Percentiles rank a stretch among this genome's conserved stretches.
Conservation (phyloP, 1,140 invertebrate species). For the Brachionus asplanchnoidis region DNA sequence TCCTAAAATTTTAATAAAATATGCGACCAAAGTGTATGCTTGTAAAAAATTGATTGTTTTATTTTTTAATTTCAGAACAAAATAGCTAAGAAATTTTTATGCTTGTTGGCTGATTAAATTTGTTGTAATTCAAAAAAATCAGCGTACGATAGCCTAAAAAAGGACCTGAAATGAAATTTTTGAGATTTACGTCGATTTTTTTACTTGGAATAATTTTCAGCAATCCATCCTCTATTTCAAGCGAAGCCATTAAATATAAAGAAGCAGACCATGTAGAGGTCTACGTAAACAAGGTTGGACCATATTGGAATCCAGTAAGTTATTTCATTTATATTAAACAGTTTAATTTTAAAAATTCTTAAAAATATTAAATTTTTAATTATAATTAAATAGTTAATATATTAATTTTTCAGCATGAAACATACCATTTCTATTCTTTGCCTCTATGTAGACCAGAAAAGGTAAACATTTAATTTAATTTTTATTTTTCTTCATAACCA, state of each 20-base stretch:
- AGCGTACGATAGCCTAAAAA: background rate
- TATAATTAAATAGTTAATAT: background rate
- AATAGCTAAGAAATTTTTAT: background rate
- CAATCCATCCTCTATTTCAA: background rate
- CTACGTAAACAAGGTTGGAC: constrained; percentile 63
- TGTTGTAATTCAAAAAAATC: background rate
- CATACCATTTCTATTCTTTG: constrained; percentile 61
- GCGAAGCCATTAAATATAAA: background rate
- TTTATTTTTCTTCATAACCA: no score
- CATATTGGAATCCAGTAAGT: constrained; percentile 59
- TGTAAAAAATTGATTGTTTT: background rate
- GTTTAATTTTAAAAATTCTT: background rate
- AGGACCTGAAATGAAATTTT: background rate
- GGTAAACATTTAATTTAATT: constrained; percentile 47
- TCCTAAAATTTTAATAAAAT: constrained; percentile 18
- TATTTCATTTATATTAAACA: background rate
- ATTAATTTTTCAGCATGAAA: constrained; percentile 56
- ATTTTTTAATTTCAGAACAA: background rate
- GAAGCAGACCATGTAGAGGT: constrained; percentile 49
- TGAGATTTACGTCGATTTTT: background rate
- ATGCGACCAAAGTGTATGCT: background rate
- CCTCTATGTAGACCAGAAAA: constrained; percentile 60
- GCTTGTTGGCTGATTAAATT: background rate
- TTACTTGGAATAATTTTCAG: background rate
- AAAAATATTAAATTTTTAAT: background rate